These are phyloP conservation scores for Mantis religiosa DNA, from an alignment of 2,888 invertebrate genomes.

Conservation along the genomic window DNA sequence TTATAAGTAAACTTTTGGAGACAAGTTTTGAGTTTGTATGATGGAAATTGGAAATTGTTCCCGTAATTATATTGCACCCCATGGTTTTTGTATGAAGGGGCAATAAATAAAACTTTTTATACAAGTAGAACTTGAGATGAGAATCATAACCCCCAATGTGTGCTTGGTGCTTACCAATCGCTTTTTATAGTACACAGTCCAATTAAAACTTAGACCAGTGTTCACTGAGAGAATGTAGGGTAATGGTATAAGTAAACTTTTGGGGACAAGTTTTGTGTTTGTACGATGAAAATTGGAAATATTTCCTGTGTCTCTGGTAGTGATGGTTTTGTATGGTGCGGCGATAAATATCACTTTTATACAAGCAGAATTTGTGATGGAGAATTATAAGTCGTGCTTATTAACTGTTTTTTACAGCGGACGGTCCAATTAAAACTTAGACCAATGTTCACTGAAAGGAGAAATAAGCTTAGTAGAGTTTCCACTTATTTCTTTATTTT, in stretches of 20 bases:
- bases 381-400: too few relatives aligned
- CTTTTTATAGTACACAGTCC: conserved; percentile 1
- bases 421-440: too few relatives aligned
- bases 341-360: too few relatives aligned
- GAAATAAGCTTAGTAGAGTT: not conserved
- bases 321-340: too few relatives aligned
- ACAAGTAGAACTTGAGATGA: not conserved
- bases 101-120: not conserved
- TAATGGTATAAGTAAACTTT: too few relatives aligned
- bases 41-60: not conserved
- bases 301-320: too few relatives aligned
- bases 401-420: too few relatives aligned
- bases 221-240: too few relatives aligned
- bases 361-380: too few relatives aligned
- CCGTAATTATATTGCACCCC: not conserved
- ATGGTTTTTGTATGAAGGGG: not conserved
- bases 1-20: not conserved
- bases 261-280: too few relatives aligned
- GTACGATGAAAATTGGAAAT: too few relatives aligned
- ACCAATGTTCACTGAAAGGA: too few relatives aligned
- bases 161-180: not conserved
- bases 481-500: not conserved
- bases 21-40: not conserved
- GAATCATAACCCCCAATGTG: not conserved
- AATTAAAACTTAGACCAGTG: not conserved